Conservation (phyloP, 2,888 invertebrate species). For the Brachyptera putata region DNA sequence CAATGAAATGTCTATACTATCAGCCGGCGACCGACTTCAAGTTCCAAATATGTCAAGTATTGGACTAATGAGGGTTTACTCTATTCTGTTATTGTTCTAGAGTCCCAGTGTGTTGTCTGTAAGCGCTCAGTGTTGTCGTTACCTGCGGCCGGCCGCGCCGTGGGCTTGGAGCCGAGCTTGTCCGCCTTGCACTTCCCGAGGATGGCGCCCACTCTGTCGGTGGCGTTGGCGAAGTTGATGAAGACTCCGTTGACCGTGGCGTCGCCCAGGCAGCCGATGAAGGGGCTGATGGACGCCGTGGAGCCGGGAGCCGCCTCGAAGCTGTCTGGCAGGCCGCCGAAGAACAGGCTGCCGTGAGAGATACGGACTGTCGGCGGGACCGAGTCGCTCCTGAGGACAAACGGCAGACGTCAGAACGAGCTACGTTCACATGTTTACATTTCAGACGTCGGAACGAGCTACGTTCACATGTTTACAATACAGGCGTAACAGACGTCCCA, state of each 20-base stretch:
- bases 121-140: no score
- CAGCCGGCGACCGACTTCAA: no score
- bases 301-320: conserved; percentile 52
- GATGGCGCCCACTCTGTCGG: conserved; percentile 55
- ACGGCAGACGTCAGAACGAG: not conserved
- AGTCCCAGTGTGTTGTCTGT: no score
- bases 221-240: conserved; percentile 70
- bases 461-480: no score
- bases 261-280: conserved; percentile 90
- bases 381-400: conserved; percentile 48
- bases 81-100: no score
- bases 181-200: conserved; percentile 54
- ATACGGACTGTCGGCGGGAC: conserved; percentile 59
- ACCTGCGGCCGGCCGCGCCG: no score
- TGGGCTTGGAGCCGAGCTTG: conserved; percentile 12
- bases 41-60: no score
- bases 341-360: conserved; percentile 67
- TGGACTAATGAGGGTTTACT: no score
- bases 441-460: no score
- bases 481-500: no score
- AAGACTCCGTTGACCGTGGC: conserved; percentile 80
- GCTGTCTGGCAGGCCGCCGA: conserved; percentile 76
- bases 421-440: no score
- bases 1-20: no score
- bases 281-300: conserved; percentile 56